phyloP scores from a whole-genome alignment of 2,113 vertebrate species.

The Dasyurus viverrinus region DNA sequence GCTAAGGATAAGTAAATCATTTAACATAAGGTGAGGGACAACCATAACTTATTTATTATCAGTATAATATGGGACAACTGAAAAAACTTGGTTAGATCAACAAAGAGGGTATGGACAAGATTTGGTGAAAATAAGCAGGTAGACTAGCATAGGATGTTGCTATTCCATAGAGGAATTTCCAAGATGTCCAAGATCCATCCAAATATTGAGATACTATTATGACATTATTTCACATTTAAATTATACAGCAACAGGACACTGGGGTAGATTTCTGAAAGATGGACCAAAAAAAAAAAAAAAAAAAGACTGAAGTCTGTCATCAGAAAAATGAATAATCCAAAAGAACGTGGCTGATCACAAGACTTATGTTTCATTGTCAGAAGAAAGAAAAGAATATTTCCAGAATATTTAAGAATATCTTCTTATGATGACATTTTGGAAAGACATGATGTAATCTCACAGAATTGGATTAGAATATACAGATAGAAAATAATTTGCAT shows the following conservation, averaged over 20 bases:
- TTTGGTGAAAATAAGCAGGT: neutral
- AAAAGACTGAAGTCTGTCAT: neutral
- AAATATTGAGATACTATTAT: neutral
- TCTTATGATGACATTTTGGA: neutral
- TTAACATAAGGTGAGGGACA: neutral
- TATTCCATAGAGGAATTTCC: neutral
- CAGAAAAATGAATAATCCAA: neutral
- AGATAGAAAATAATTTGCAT: neutral
- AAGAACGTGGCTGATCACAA: neutral
- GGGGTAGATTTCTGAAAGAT: neutral
- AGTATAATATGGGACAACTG: neutral
- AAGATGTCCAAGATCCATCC: neutral
- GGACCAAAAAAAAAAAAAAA: neutral
- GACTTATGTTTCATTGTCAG: neutral
- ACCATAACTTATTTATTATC: neutral
- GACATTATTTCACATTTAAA: neutral
- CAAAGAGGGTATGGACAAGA: neutral
- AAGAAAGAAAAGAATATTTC: neutral
- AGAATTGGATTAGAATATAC: neutral
- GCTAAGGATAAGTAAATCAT: neutral
- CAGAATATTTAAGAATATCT: neutral
- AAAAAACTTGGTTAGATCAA: neutral
- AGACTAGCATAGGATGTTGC: neutral
- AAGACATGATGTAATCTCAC: neutral
- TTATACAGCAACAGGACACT: neutral